These are phyloP conservation scores for Cosmopolites sordidus DNA, from an alignment of 2,888 invertebrate species.

Conservation along the genomic window DNA sequence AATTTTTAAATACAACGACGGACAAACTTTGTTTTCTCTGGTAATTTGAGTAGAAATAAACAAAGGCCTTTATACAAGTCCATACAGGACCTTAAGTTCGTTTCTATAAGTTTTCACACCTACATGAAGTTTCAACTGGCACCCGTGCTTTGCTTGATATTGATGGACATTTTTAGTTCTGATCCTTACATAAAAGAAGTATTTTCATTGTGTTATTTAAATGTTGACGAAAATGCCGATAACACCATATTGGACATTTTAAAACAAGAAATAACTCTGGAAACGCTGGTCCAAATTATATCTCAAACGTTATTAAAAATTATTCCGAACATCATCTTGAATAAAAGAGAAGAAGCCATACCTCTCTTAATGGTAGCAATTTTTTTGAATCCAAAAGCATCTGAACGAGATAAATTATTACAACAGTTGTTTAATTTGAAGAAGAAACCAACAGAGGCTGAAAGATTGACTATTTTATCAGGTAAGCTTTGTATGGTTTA, in stretches of 20 bases:
- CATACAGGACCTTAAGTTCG: too few relatives aligned
- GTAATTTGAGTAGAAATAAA: too few relatives aligned
- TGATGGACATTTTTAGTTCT: conserved; percentile 51
- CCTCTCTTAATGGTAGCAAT: conserved; percentile 61
- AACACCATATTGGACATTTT: conserved; percentile 44
- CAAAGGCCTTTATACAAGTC: too few relatives aligned
- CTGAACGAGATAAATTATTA: conserved; percentile 59
- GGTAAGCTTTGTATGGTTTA: conserved; percentile 41
- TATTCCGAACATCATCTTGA: conserved; percentile 63
- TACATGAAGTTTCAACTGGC: too few relatives aligned
- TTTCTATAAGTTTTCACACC: too few relatives aligned
- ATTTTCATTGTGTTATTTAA: conserved; percentile 50
- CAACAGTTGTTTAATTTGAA: conserved; percentile 67
- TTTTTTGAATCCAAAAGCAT: conserved; percentile 55
- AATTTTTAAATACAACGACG: too few relatives aligned
- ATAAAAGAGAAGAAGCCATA: conserved; percentile 65
- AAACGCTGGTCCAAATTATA: conserved; percentile 52
- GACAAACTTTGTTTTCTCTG: too few relatives aligned
- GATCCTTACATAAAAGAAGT: conserved; percentile 57
- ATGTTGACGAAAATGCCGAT: conserved; percentile 43
- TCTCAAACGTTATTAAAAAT: conserved; percentile 58
- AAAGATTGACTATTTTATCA: conserved; percentile 56
- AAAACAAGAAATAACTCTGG: conserved; percentile 43
- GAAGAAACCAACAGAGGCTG: conserved; percentile 64
- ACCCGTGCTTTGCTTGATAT: too few relatives aligned